Evolutionary conservation across 92 coral and sea anemone species (phyloP).

Genomic region (Muricea muricata): DNA sequence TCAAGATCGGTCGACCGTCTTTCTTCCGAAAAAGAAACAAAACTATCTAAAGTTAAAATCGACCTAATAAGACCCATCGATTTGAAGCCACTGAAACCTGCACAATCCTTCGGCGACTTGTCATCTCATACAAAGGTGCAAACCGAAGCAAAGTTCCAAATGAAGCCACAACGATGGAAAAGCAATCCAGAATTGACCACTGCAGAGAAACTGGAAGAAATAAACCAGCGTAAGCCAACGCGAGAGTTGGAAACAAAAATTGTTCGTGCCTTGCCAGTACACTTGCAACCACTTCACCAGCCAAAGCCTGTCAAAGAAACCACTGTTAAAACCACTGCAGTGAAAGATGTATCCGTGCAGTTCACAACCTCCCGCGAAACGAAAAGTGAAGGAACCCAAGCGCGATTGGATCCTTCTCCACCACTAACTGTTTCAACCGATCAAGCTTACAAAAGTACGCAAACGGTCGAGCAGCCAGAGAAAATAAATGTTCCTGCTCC

Average conservation of each 20-base stretch:
- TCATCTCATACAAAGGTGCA: background rate
- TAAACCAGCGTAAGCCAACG: background rate
- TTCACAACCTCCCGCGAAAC: slow-evolving; percentile 3
- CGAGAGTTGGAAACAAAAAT: slow-evolving; percentile 38
- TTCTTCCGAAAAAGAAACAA: slow-evolving; percentile 35
- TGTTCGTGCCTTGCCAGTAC: slow-evolving; percentile 34
- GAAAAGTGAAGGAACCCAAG: slow-evolving; percentile 31
- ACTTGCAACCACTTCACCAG: slow-evolving; percentile 34
- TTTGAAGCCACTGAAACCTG: slow-evolving; percentile 38
- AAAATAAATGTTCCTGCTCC: slow-evolving; percentile 19
- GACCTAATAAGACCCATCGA: slow-evolving; percentile 37
- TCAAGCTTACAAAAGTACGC: background rate
- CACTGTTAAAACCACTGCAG: slow-evolving; percentile 28
- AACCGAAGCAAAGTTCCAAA: slow-evolving; percentile 11
- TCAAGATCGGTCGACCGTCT: slow-evolving; percentile 18
- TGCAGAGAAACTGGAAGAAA: slow-evolving; percentile 9
- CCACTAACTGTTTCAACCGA: background rate
- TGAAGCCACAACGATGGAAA: slow-evolving; percentile 39
- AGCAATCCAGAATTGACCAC: slow-evolving; percentile 26
- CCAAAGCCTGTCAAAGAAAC: slow-evolving; percentile 37
- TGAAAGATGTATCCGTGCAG: slow-evolving; percentile 39
- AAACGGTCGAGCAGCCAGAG: background rate
- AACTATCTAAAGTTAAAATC: slow-evolving; percentile 25
- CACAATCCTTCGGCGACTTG: slow-evolving; percentile 25
- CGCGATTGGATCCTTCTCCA: background rate